Evolutionary conservation across 2,113 vertebrate species (phyloP).

Genomic region (Brachyistius frenatus): DNA sequence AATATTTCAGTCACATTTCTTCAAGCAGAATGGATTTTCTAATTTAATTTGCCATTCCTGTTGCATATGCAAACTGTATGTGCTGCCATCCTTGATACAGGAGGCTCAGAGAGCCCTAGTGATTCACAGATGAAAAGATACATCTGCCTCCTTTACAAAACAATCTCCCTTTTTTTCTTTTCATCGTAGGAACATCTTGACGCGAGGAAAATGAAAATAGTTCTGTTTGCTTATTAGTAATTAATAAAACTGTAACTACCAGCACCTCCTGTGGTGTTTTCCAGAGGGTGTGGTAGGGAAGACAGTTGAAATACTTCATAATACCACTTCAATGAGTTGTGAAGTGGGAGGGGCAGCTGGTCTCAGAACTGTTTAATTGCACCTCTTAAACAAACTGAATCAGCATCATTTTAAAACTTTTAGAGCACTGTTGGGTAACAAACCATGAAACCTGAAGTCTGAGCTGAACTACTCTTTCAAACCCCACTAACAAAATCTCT

Average conservation of each 20-base stretch:
- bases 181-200: neutral
- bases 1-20: neutral
- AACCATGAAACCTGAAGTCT: neutral
- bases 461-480: neutral
- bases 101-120: neutral
- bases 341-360: too few species aligned
- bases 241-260: too few species aligned
- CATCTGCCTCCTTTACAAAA: conserved; percentile 12
- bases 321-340: too few species aligned
- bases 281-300: too few species aligned
- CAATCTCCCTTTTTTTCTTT: conserved; percentile 4
- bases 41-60: neutral
- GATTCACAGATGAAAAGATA: conserved; percentile 15
- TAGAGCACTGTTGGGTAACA: neutral
- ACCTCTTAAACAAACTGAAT: too few species aligned
- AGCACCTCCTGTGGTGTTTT: too few species aligned
- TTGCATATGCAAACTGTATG: too few species aligned
- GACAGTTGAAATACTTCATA: too few species aligned
- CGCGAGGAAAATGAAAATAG: neutral
- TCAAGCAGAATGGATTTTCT: too few species aligned
- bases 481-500: neutral
- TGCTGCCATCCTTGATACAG: neutral
- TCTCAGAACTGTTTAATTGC: too few species aligned
- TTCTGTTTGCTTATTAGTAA: neutral
- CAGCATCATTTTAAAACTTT: too few species aligned